Evolutionary conservation across 1,140 invertebrate species (phyloP), one percentile per base, ranked within the genome.

Genomic region (Drosophila funebris): DNA sequence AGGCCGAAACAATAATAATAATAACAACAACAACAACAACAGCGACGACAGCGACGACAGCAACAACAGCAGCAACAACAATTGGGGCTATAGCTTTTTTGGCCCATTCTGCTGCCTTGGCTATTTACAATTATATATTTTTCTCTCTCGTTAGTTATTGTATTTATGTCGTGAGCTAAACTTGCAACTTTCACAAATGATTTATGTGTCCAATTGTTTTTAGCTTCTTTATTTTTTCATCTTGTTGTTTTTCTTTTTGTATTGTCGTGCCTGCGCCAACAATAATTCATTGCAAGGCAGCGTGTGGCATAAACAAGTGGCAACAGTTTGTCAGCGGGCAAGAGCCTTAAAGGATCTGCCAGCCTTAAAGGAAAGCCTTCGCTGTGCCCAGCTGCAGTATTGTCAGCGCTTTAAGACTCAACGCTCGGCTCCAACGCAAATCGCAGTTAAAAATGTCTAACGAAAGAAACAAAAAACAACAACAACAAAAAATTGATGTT

Each of bases 91-190:
- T 53, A 60, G 70, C 50, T 54, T 60, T 66, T 54, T 60, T 66
- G 71, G 78, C 61, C 64, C 44, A 73, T 73, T 73, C 44, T 71
- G 63, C 58, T 68, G 73, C 62, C 80, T 64, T 75, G 82, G 70
- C 82, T 80, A 80, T 78, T 87, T 69, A 85, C 82, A 87, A 87
- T 87, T 87, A 87, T 87, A 87, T 87, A 87, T 88, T 82, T 85
- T 87, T 82, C 75, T 67, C 82, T 87, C 83, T 88, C 78, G 82
- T 87, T 87, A 88, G 83, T 87, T 87, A 87, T 87, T 87, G 78
- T 87, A 87, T 87, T 88, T 87, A 87, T 87, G 82, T 87, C 78
- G 71, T 54, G 78, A 71, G 73, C 76, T 81, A 88, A 82, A 88
- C 82, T 87, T 81, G 81, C 78, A 87, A 87, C 82, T 87, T 85